Evolutionary conservation across 2,797 vertebrate species (phyloP).

Genomic region (Columba guinea): DNA sequence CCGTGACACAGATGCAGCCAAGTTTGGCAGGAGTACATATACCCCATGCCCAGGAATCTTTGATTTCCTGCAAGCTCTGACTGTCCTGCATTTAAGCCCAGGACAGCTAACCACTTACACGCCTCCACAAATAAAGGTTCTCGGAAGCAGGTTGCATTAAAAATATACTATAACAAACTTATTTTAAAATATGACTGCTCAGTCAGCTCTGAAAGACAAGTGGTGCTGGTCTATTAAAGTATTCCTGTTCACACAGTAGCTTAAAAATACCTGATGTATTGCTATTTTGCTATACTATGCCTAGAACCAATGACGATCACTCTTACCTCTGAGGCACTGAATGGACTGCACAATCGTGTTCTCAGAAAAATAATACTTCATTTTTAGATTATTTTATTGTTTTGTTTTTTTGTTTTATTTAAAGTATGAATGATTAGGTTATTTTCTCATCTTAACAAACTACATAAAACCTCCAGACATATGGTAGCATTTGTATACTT

Average conservation of each 20-base stretch:
- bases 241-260: neutral
- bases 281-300: neutral
- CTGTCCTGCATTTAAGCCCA: neutral
- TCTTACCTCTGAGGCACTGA: neutral
- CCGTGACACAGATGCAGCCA: fast-evolving
- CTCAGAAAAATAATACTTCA: neutral
- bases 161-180: constrained; percentile 1
- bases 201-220: neutral
- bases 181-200: neutral
- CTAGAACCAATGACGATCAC: neutral
- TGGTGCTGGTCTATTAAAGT: neutral
- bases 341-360: neutral
- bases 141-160: constrained; percentile 2
- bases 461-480: constrained; percentile 33
- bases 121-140: neutral
- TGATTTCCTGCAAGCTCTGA: neutral
- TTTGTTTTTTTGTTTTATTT: neutral
- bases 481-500: constrained; percentile 54
- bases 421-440: neutral
- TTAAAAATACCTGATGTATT: neutral
- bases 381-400: neutral
- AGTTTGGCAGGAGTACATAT: neutral
- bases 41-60: neutral
- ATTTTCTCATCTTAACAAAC: constrained; percentile 48
- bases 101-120: constrained; percentile 3